A percentile compares a stretch with the other conserved stretches of the same genome.
Evolutionary conservation across 2,888 invertebrate species (phyloP).

Genomic region (Panopea generosa): DNA sequence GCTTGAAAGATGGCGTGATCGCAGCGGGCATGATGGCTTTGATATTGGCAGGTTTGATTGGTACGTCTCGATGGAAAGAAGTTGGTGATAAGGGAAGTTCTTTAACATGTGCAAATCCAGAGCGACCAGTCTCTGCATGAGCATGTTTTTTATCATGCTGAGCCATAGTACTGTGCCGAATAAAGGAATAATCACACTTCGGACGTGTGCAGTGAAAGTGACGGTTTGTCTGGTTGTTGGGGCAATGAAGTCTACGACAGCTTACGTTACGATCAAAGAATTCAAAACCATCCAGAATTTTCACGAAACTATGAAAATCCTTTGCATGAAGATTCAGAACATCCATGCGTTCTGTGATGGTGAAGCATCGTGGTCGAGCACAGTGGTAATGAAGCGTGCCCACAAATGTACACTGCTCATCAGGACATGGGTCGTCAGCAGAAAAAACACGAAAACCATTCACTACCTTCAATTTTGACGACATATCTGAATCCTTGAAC

Average conservation of each 20-base stretch:
- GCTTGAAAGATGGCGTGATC: too few species aligned
- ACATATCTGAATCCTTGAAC: constrained; percentile 38
- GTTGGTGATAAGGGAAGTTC: constrained; percentile 8
- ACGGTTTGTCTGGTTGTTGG: constrained; percentile 89
- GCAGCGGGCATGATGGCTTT: neutral
- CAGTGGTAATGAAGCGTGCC: constrained; percentile 94
- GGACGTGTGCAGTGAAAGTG: constrained; percentile 92
- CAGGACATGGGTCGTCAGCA: constrained; percentile 88
- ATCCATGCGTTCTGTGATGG: constrained; percentile 92
- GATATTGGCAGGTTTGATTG: constrained; percentile 60
- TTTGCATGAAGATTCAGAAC: constrained; percentile 93
- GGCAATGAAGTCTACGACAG: constrained; percentile 89
- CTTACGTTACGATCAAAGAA: constrained; percentile 92
- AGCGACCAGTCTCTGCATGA: constrained; percentile 39
- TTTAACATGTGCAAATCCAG: constrained; percentile 40
- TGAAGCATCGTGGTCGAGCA: constrained; percentile 92
- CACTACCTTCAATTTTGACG: constrained; percentile 63
- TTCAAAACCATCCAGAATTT: constrained; percentile 93
- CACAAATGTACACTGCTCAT: constrained; percentile 90
- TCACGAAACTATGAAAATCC: constrained; percentile 93
- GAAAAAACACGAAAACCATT: constrained; percentile 80
- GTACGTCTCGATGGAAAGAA: constrained; percentile 41
- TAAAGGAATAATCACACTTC: constrained; percentile 91
- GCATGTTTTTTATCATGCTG: constrained; percentile 90
- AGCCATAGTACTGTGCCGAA: constrained; percentile 91